Evolutionary conservation across 1,140 invertebrate genomes (phyloP), one percentile per base, ranked within the genome.

Genomic region (Brachionus plicatilis): DNA sequence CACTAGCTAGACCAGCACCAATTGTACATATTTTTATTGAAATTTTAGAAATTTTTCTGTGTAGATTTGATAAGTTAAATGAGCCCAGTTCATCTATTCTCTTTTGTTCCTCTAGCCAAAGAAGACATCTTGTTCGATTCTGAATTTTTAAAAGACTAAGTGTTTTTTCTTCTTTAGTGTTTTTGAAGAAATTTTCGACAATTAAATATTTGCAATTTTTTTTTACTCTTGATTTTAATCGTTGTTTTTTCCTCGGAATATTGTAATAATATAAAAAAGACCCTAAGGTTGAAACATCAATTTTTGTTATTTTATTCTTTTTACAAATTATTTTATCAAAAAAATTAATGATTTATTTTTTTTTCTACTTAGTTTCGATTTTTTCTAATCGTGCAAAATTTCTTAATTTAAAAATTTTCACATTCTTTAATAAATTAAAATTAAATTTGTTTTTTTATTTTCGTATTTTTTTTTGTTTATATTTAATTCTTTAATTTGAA

Each of bases 51-150:
- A 43, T 43, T 72, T n/a, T 72, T 72, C 6, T 37, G 33, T 72
- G 68, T 72, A 72, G 68, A 72, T 72, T 72, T 72, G 68, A 72
- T 72, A 72, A 72, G 43, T 41, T 72, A 43, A 14, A 24, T 29
- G 12, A 68, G 14, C 27, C 27, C 17, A 24, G 33, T 24, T 68
- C 66, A 68, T 68, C 66, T 68, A 68, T 33, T 14, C 9, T 33
- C 8, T 68, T 33, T 66, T 68, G 66, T 68, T 33, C 66, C 66
- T 68, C 27, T 68, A 68, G 33, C 66, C 66, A 68, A 68, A 68
- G 56, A 68, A 68, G 66, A 68, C 68, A 72, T 72, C 37, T 43
- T 20, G 33, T 43, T 41, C 37, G 37, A 20, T 43, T 41, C 17
- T 72, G 68, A 41, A 17, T 72, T 70, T 12, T 47, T 14, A 47